phyloP scores from a whole-genome alignment of 2,797 vertebrate genomes.

The Tokudaia tokunoshimensis region DNA sequence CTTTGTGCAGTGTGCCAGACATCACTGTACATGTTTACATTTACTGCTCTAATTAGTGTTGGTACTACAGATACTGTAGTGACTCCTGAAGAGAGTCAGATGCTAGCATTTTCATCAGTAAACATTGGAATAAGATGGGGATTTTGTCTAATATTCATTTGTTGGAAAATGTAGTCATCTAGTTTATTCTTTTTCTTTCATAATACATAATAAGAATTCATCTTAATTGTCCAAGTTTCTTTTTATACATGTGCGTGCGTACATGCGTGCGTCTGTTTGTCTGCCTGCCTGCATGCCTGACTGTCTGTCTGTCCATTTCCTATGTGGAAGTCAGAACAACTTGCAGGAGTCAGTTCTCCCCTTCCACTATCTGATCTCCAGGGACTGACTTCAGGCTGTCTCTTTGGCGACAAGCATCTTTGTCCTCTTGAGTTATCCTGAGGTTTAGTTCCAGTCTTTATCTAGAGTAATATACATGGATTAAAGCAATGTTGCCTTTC shows the following conservation, averaged over 20 bases:
- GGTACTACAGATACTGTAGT: not conserved
- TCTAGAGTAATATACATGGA: not conserved
- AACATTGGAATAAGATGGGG: not conserved
- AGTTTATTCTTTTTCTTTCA: not conserved
- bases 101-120: not conserved
- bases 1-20: not conserved
- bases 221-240: slow-evolving; percentile 37
- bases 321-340: not conserved
- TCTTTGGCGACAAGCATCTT: not conserved
- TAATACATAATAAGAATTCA: slow-evolving; percentile 30
- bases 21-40: not conserved
- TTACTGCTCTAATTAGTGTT: not conserved
- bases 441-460: not conserved
- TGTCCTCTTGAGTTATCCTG: not conserved
- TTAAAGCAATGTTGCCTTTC: slow-evolving; percentile 3
- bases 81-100: not conserved
- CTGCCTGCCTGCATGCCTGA: not conserved
- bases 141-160: slow-evolving; percentile 6
- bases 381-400: not conserved
- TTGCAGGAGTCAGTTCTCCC: not conserved
- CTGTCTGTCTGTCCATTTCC: not conserved
- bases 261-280: not conserved
- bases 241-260: too few species aligned
- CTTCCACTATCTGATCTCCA: not conserved
- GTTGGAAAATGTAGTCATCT: slow-evolving; percentile 22